Base-by-base conservation (phyloP, 2,888 invertebrate genomes). In the Cylloceria caligata region DNA sequence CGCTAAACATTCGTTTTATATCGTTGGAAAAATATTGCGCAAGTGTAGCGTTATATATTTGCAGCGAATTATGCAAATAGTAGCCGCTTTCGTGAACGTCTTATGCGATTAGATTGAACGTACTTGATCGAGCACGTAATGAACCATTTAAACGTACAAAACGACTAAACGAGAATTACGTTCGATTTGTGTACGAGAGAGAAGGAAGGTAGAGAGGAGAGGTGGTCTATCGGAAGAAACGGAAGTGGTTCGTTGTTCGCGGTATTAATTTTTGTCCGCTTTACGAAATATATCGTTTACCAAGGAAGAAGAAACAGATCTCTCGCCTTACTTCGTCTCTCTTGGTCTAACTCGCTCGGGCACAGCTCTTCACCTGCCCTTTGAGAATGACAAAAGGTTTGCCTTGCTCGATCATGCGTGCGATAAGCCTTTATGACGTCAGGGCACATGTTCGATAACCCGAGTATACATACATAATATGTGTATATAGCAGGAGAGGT, bases 351-450 rank as follows among this genome's bases (percentile, higher is more conserved):
- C 42, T 45, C 73, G 60, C 65, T 78, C 72, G 77, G 78, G 72
- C 76, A 67, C 71, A 75, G 67, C 76, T 79, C 82, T 82, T 80
- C 85, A 84, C 85, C 84, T 86, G 88, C 79, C 87, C 88, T 89
- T 88, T 87, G 89, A 88, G 85, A 87, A 84, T 90, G 86, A 88
- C 88, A 87, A 88, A 88, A 90, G 90, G 89, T 89, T 90, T 88
- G 88, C 91, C 92, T 90, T 90, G 90, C 90, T 86, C 87, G 88
- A 84, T 90, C 91, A 90, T 90, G 91, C 89, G 91, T 89, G 88
- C 88, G 90, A 90, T 91, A 89, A 89, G 89, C 91, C 90, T 91
- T 88, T 90, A 88, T 92, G 91, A 92, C 92, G 91, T 92, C 90
- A 91, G 88, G 85, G 86, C 88, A 89, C 89, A 89, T 91, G 89